phyloP scores from a whole-genome alignment of 2,888 invertebrate species.

The Drosophila tripunctata region DNA sequence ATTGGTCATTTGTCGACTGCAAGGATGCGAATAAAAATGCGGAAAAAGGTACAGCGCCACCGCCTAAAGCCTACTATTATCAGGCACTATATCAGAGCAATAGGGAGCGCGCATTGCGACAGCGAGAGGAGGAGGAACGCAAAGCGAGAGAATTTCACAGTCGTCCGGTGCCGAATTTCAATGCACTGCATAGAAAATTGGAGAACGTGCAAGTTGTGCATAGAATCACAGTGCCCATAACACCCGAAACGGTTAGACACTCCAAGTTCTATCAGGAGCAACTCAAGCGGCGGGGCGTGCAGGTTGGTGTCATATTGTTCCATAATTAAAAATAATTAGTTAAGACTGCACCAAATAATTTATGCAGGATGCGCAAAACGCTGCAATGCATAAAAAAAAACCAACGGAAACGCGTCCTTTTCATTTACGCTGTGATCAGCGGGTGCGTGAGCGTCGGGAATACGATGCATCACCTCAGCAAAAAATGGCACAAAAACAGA shows the following conservation, averaged over 20 bases:
- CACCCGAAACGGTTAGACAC: slow-evolving; percentile 79
- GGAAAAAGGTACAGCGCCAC: slow-evolving; percentile 1
- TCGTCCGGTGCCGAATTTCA: slow-evolving; percentile 81
- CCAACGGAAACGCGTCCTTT: slow-evolving; percentile 80
- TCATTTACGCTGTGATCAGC: slow-evolving; percentile 75
- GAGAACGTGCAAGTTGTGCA: slow-evolving; percentile 50
- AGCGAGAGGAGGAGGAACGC: slow-evolving; percentile 74
- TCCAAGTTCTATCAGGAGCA: slow-evolving; percentile 64
- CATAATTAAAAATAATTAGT: too few species aligned
- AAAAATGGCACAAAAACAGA: slow-evolving; percentile 71
- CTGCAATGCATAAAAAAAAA: too few species aligned
- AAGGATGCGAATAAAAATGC: not conserved
- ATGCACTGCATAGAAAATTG: slow-evolving; percentile 46
- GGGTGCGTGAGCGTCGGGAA: slow-evolving; percentile 78
- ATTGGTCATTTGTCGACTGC: slow-evolving; percentile 4
- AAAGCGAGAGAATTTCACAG: slow-evolving; percentile 82
- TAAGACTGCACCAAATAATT: not conserved
- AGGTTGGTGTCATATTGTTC: slow-evolving; percentile 45
- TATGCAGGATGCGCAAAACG: not conserved
- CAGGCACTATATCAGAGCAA: slow-evolving; percentile 78
- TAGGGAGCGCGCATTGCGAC: slow-evolving; percentile 60
- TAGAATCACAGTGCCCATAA: slow-evolving; percentile 70
- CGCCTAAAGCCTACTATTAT: slow-evolving; percentile 75
- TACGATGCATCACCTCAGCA: slow-evolving; percentile 72
- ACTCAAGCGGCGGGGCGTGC: slow-evolving; percentile 43